These are phyloP conservation scores for Dendropsophus ebraccatus DNA, from an alignment of 2,113 vertebrate genomes.

Conservation along the genomic window DNA sequence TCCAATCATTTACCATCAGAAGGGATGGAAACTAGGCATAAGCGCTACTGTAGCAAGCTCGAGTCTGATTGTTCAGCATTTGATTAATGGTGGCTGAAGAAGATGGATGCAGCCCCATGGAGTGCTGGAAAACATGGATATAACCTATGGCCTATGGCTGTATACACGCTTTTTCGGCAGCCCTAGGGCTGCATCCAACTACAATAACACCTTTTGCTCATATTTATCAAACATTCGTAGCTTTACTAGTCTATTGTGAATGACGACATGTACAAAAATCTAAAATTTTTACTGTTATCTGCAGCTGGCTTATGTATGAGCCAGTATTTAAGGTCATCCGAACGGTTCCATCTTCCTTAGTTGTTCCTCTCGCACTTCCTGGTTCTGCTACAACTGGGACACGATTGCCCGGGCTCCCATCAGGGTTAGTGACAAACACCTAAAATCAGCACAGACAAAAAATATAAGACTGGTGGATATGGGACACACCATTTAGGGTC, in stretches of 20 bases:
- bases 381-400: conserved; percentile 62
- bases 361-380: conserved; percentile 26
- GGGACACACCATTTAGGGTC: neutral
- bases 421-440: conserved; percentile 76
- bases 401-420: conserved; percentile 68
- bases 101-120: too few species aligned
- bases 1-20: too few species aligned
- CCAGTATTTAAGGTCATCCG: conserved; percentile 68
- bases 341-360: conserved; percentile 68
- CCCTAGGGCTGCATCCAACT: too few species aligned
- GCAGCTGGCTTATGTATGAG: rapidly evolving
- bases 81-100: too few species aligned
- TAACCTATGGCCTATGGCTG: too few species aligned
- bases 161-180: too few species aligned
- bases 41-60: too few species aligned
- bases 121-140: too few species aligned
- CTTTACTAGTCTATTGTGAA: neutral
- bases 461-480: neutral
- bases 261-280: neutral
- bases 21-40: too few species aligned
- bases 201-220: too few species aligned
- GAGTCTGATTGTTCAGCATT: too few species aligned
- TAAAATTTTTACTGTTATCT: conserved; percentile 65
- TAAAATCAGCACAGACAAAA: conserved; percentile 43
- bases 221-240: neutral